Conservation (phyloP, 2,888 invertebrate genomes). For the Plebejus melissa region DNA sequence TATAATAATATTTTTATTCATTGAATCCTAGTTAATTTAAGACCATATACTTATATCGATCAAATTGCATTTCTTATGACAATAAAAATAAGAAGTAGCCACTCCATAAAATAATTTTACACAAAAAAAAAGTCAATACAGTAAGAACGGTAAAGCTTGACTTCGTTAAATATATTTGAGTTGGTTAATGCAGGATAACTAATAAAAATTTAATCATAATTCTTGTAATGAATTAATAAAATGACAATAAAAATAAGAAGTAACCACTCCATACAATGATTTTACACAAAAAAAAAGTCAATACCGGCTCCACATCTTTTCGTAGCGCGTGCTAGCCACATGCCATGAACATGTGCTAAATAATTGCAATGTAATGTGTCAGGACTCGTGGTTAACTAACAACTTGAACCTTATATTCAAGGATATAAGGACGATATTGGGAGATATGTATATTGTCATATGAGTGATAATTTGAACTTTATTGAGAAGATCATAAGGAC, state of each 20-base stretch:
- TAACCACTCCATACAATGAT: not conserved
- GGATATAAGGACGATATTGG: not conserved
- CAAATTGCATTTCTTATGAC: not conserved
- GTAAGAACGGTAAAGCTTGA: too few species aligned
- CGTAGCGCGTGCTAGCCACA: conserved; percentile 52
- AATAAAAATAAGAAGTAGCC: not conserved
- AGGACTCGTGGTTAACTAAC: not conserved
- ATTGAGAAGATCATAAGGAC: conserved; percentile 23
- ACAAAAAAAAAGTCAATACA: not conserved
- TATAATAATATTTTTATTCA: too few species aligned
- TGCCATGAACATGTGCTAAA: conserved; percentile 52
- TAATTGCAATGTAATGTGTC: conserved; percentile 34
- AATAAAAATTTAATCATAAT: too few species aligned
- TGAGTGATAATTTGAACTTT: not conserved
- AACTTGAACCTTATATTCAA: conserved; percentile 27
- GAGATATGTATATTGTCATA: not conserved
- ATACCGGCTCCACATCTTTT: conserved; percentile 32
- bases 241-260: not conserved
- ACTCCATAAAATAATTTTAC: not conserved
- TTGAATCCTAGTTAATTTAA: not conserved
- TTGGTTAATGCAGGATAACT: too few species aligned
- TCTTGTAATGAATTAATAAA: not conserved
- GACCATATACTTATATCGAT: not conserved
- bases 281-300: not conserved
- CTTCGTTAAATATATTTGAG: too few species aligned